These are phyloP conservation scores for Notodonta ziczac DNA, from an alignment of 2,888 invertebrate species.

Conservation along the genomic window DNA sequence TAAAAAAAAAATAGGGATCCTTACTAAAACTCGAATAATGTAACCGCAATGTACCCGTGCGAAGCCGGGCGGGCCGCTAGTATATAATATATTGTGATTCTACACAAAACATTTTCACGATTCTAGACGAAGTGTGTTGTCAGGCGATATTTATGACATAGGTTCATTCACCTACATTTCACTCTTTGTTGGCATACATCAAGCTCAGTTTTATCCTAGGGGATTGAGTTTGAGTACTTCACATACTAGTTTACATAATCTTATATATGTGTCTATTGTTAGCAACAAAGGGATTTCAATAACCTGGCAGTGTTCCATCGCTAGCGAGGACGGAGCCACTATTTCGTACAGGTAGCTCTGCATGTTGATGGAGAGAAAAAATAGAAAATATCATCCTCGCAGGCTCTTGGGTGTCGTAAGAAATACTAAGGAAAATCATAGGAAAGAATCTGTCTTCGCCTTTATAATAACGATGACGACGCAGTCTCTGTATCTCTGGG, in stretches of 20 bases:
- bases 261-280: background rate
- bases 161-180: background rate
- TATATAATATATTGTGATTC: background rate
- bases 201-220: conserved; percentile 1
- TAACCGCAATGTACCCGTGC: no score
- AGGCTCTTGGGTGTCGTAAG: background rate
- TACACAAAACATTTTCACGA: no score
- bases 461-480: no score
- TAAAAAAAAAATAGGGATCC: no score
- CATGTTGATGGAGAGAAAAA: background rate
- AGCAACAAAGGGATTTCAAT: conserved; percentile 1
- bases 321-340: background rate
- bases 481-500: no score
- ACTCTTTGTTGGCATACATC: background rate
- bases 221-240: background rate
- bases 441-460: background rate
- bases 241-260: background rate
- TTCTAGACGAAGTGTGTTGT: no score
- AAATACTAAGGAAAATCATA: background rate
- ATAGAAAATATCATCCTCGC: background rate
- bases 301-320: background rate
- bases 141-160: no score
- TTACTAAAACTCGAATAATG: no score
- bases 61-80: no score
- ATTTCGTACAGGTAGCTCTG: background rate